phyloP scores from a whole-genome alignment of 1,140 invertebrate species.

The Zaprionus capensis region DNA sequence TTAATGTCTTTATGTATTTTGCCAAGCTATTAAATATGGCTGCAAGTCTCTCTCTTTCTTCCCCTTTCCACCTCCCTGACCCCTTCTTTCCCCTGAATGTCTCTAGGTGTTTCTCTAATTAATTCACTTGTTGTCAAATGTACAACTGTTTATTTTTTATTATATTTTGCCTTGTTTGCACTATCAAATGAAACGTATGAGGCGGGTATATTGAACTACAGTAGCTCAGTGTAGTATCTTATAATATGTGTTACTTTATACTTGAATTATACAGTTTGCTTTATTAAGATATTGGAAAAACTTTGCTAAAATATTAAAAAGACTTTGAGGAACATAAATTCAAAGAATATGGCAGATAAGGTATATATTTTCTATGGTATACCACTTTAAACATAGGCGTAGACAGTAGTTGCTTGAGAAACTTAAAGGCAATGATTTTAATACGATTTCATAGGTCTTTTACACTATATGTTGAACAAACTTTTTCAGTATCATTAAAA shows the following conservation, averaged over 20 bases:
- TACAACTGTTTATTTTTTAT: slow-evolving; percentile 26
- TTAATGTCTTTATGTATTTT: slow-evolving; percentile 57
- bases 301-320: background rate
- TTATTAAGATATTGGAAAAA: background rate
- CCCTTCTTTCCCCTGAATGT: slow-evolving; percentile 2
- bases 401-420: too few species aligned
- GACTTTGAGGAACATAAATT: background rate
- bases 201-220: background rate
- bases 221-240: background rate
- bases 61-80: slow-evolving; percentile 3
- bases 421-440: too few species aligned
- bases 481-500: too few species aligned
- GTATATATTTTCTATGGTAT: background rate
- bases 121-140: slow-evolving; percentile 72
- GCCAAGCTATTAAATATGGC: slow-evolving; percentile 45
- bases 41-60: slow-evolving; percentile 35
- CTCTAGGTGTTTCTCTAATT: slow-evolving; percentile 68
- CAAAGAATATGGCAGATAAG: background rate
- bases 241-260: background rate
- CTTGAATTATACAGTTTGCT: background rate
- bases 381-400: background rate
- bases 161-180: background rate
- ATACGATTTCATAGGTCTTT: too few species aligned
- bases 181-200: background rate
- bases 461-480: too few species aligned